Evolutionary conservation across 2,888 invertebrate genomes (phyloP).

Genomic region (Tanypteryx hageni): DNA sequence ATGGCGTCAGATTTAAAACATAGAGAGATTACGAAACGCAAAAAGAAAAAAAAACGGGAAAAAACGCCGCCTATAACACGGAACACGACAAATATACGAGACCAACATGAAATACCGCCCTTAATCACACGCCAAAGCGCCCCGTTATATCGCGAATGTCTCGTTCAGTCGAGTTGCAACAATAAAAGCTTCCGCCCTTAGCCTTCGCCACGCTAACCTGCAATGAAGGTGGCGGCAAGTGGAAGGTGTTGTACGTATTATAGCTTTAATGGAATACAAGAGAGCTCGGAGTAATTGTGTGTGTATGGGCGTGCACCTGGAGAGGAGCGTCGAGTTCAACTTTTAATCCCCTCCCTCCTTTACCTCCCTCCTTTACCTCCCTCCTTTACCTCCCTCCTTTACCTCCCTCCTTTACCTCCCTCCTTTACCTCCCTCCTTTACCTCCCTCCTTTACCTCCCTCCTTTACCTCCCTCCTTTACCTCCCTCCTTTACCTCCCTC

Average conservation of each 20-base stretch:
- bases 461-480: neutral
- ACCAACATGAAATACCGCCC: slow-evolving; percentile 5
- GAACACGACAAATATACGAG: too few species aligned
- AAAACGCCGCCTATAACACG: too few species aligned
- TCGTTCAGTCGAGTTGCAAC: slow-evolving; percentile 11
- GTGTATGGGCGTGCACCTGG: neutral
- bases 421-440: neutral
- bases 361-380: too few species aligned
- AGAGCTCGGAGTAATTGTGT: neutral
- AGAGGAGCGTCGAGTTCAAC: too few species aligned
- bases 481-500: neutral
- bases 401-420: neutral
- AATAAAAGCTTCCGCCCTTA: slow-evolving; percentile 38
- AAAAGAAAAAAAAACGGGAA: too few species aligned
- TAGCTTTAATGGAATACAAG: slow-evolving; percentile 60
- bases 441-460: neutral
- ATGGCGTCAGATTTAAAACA: too few species aligned
- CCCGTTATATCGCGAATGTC: slow-evolving; percentile 8
- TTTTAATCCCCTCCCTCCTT: too few species aligned
- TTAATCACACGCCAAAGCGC: slow-evolving; percentile 42
- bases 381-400: neutral
- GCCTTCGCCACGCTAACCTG: slow-evolving; percentile 39
- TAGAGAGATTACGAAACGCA: too few species aligned
- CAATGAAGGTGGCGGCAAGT: neutral
- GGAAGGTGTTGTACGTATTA: slow-evolving; percentile 28